phyloP scores from a whole-genome alignment of 2,888 invertebrate species.

The Miltochrista miniata region DNA sequence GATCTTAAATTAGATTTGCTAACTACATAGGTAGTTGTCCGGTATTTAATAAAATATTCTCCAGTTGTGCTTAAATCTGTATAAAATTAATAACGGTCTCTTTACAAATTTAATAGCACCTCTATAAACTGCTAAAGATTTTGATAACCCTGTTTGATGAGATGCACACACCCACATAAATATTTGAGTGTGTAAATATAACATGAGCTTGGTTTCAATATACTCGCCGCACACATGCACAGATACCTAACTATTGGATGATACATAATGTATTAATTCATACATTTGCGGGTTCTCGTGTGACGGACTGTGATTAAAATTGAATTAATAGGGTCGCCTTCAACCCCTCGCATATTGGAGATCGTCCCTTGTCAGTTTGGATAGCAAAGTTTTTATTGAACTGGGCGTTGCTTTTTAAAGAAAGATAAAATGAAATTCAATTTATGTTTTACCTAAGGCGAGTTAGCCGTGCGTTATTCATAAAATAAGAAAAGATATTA shows the following conservation, averaged over 20 bases:
- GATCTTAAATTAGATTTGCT: too few species aligned
- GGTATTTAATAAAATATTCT: too few species aligned
- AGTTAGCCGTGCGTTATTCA: too few species aligned
- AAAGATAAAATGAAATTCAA: background rate
- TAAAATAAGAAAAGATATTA: too few species aligned
- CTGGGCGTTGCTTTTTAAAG: background rate
- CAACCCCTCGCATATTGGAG: constrained; percentile 6
- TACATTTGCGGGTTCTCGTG: background rate
- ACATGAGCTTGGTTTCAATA: too few species aligned
- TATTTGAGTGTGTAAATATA: too few species aligned
- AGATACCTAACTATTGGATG: background rate
- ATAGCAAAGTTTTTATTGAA: constrained; percentile 6
- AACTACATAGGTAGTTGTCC: too few species aligned
- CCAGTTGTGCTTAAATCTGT: too few species aligned
- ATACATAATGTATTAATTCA: background rate
- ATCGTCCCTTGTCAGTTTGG: constrained; percentile 8
- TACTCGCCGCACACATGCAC: background rate
- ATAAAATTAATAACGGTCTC: too few species aligned
- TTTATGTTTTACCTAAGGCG: background rate
- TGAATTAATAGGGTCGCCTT: constrained; percentile 15
- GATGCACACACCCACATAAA: background rate
- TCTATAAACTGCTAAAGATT: too few species aligned
- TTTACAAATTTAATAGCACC: too few species aligned
- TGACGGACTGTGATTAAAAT: constrained; percentile 19
- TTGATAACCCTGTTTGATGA: background rate